Evolutionary conservation across 35 echinoderm and acorn worm genomes (phyloP).

Genomic region (Acanthaster planci): DNA sequence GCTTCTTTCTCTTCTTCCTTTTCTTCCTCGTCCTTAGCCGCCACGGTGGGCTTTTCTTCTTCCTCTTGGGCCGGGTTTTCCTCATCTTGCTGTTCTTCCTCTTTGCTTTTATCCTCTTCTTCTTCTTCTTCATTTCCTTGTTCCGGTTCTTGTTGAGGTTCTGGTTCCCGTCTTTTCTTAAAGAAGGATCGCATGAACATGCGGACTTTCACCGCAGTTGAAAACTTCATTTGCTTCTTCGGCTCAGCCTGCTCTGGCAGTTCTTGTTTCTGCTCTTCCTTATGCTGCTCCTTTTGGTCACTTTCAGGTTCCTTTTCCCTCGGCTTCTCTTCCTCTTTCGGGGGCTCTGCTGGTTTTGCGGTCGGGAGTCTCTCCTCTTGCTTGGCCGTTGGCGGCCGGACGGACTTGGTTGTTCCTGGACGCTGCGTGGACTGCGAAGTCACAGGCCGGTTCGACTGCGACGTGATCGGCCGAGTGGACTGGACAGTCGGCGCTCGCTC

Average conservation of each 20-base stretch:
- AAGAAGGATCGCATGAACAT: conserved; percentile 6
- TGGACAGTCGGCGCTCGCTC: neutral
- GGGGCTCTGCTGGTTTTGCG: neutral
- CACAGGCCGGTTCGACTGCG: neutral
- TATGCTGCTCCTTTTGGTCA: neutral
- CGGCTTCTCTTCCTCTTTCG: neutral
- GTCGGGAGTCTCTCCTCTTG: neutral
- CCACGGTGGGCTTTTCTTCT: neutral
- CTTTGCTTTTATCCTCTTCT: neutral
- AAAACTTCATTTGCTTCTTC: neutral
- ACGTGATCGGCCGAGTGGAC: neutral
- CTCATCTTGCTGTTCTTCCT: neutral
- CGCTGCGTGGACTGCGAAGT: conserved; percentile 14
- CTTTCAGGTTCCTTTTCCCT: neutral
- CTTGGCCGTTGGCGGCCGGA: neutral
- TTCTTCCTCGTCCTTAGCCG: neutral
- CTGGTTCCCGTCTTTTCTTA: neutral
- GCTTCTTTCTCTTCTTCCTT: neutral
- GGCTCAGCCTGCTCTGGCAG: neutral
- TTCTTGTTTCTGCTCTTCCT: conserved; percentile 16
- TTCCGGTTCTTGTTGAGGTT: neutral
- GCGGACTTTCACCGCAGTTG: neutral
- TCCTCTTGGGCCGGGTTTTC: neutral
- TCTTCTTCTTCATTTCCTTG: neutral
- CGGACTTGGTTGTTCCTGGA: conserved; percentile 15